Evolutionary conservation across 2,888 invertebrate genomes (phyloP), one percentile per base, ranked within the genome.

Genomic region (Protonemura montana): DNA sequence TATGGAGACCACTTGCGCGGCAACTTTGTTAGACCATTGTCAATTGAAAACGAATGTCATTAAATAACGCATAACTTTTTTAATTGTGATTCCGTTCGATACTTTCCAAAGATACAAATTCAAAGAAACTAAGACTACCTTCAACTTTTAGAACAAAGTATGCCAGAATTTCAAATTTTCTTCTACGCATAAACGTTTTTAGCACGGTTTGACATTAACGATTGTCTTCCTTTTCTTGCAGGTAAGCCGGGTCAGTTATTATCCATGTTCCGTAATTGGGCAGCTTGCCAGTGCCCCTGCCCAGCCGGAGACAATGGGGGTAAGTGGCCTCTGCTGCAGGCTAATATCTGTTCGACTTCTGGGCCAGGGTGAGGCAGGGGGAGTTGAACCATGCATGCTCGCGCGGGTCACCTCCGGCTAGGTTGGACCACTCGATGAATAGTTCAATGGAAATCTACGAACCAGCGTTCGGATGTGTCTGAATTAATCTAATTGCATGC

Each of bases 191-290:
- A 10, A 3, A 6, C 35, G 35, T 35, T 35, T 35, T 35, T 3
- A 6, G 35, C 35, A 35, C 35, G 59, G 59, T 21, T 10, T 21
- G 59, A 59, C 21, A 21, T 59, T 78, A 78, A 78, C 78, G 78
- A 27, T 21, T 59, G 26, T 28, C 28, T 28, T 78, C 78, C n/a
- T 28, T 78, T 28, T 78, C 27, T 78, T 78, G 28, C 78, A 78
- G 78, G 78, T 78, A 78, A 78, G 78, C 78, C 78, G 26, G 78
- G 78, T 28, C 78, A 78, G 78, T 78, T 78, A 78, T 78, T 78
- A 28, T 78, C 78, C 78, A 78, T 78, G 78, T 78, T 28, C 26
- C 0, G 28, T 78, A 26, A 78, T 78, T 78, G 78, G 78, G 78
- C 78, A 13, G 78, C 78, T 0, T 78, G 78, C 78, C 78, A 78